phyloP scores from a whole-genome alignment of 2,888 invertebrate species.

The Fragum whitleyi region DNA sequence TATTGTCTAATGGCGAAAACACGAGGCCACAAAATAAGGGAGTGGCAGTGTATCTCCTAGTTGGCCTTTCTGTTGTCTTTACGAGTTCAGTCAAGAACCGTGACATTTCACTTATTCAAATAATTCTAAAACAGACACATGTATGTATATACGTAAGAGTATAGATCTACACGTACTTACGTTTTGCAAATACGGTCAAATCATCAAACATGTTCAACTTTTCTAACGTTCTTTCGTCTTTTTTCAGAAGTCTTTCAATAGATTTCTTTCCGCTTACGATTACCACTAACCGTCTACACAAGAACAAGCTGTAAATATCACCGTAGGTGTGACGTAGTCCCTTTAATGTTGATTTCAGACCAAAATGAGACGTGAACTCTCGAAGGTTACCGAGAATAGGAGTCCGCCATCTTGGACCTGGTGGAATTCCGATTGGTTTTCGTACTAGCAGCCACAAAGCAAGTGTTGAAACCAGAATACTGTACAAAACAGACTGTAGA shows the following conservation, averaged over 20 bases:
- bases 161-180: too few species aligned
- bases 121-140: too few species aligned
- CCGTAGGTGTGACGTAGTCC: slow-evolving; percentile 29
- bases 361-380: slow-evolving; percentile 12
- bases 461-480: background rate
- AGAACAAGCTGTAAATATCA: slow-evolving; percentile 34
- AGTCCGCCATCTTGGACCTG: slow-evolving; percentile 30
- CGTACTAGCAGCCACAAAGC: slow-evolving; percentile 17
- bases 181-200: too few species aligned
- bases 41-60: too few species aligned
- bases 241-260: slow-evolving; percentile 4
- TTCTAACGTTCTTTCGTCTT: background rate
- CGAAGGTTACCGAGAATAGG: slow-evolving; percentile 29
- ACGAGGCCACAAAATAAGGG: too few species aligned
- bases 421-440: slow-evolving; percentile 22
- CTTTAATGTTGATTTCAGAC: slow-evolving; percentile 8
- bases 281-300: slow-evolving; percentile 31
- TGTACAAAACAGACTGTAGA: background rate
- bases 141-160: too few species aligned
- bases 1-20: too few species aligned
- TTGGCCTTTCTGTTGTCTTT: too few species aligned
- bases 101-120: too few species aligned
- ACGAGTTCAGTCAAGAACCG: too few species aligned
- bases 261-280: slow-evolving; percentile 32
- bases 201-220: background rate